Evolutionary conservation across 30 jellyfish, hydroid and myxozoan species (phyloP).

Genomic region (Hydractinia symbiolongicarpus): DNA sequence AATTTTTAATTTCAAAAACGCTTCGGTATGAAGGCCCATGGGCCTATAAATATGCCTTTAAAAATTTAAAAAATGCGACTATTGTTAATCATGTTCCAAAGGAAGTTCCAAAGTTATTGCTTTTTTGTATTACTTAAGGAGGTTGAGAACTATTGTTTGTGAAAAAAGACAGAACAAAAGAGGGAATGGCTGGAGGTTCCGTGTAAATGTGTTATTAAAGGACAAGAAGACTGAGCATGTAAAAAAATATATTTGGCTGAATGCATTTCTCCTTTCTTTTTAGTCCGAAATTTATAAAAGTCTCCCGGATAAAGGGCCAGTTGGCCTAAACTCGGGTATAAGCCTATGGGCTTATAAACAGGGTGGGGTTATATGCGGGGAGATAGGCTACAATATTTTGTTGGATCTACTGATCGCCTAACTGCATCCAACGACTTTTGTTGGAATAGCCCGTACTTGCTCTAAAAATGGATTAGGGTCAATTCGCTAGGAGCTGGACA

Average conservation of each 20-base stretch:
- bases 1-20: not conserved
- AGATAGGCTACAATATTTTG: not conserved
- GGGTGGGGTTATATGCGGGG: slow-evolving; percentile 6
- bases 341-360: not conserved
- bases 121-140: not conserved
- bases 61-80: not conserved
- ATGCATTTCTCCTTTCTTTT: not conserved
- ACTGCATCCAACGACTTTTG: too few species aligned
- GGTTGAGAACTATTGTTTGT: too few species aligned
- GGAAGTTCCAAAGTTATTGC: not conserved
- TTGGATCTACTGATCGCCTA: too few species aligned
- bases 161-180: not conserved
- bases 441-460: too few species aligned
- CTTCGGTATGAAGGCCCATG: not conserved
- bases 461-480: too few species aligned
- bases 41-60: not conserved
- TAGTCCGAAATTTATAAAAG: not conserved
- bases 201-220: not conserved
- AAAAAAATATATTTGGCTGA: not conserved
- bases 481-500: too few species aligned
- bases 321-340: not conserved
- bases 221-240: not conserved
- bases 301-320: slow-evolving; percentile 11
- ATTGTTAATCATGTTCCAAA: not conserved
- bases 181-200: not conserved